Evolutionary conservation across 2,113 vertebrate genomes (phyloP).

Genomic region (Chaetops frenatus): DNA sequence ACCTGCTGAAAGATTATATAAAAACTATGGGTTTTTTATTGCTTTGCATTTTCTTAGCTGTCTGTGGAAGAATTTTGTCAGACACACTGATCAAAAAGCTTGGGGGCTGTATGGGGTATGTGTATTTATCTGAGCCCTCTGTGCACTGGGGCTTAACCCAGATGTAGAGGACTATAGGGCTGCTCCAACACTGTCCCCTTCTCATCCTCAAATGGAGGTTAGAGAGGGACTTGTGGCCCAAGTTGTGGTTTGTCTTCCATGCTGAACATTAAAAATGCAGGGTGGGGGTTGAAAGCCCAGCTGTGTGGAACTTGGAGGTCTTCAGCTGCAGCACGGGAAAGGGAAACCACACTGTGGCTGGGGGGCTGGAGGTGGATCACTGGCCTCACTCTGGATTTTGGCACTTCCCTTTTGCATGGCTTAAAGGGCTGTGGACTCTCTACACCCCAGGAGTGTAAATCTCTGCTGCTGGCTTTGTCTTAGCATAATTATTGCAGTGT

Average conservation of each 20-base stretch:
- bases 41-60: not conserved
- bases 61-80: not conserved
- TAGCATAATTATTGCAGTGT: not conserved
- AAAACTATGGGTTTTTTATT: not conserved
- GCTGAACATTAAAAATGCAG: not conserved
- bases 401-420: not conserved
- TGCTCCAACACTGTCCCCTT: not conserved
- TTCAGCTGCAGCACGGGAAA: not conserved
- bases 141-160: not conserved
- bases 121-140: not conserved
- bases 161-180: fast-evolving
- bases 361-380: not conserved
- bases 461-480: not conserved
- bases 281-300: not conserved
- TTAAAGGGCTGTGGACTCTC: not conserved
- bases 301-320: not conserved
- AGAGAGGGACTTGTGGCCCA: not conserved
- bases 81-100: not conserved
- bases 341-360: not conserved
- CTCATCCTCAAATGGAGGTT: not conserved
- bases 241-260: not conserved
- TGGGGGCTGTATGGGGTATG: fast-evolving
- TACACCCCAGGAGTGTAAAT: not conserved
- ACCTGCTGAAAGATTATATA: not conserved
- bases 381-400: fast-evolving